Evolutionary conservation across 2,797 vertebrate species (phyloP).

Genomic region (Hydrophis major): DNA sequence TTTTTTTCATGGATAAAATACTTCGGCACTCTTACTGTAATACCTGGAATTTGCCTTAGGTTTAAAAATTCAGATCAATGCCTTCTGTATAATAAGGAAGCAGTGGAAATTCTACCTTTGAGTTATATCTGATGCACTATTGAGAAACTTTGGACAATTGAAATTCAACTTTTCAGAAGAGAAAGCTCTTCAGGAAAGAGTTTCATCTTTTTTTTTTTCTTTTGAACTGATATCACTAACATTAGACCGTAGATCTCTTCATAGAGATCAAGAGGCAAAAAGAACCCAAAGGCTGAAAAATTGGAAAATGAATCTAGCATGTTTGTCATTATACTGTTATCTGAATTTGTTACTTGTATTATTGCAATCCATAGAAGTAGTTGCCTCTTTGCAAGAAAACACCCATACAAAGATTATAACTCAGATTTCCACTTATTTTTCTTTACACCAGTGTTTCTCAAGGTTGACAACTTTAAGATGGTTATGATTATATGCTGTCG

Average conservation of each 20-base stretch:
- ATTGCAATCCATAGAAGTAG: neutral
- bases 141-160: neutral
- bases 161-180: neutral
- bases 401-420: neutral
- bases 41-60: neutral
- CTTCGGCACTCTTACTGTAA: neutral
- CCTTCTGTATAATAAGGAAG: neutral
- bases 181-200: neutral
- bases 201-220: neutral
- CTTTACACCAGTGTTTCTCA: neutral
- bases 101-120: accelerated
- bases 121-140: neutral
- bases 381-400: neutral
- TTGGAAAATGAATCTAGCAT: neutral
- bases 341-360: neutral
- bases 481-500: neutral
- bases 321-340: neutral
- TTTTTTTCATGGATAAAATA: neutral
- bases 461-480: neutral
- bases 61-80: neutral
- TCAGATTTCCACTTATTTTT: neutral
- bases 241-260: neutral
- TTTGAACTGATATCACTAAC: neutral
- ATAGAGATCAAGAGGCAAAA: neutral
- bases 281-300: neutral